Percentiles rank a stretch among this genome's conserved stretches.
Evolutionary conservation across 1,140 invertebrate genomes (phyloP).

Genomic region (Dendrolimus kikuchii): DNA sequence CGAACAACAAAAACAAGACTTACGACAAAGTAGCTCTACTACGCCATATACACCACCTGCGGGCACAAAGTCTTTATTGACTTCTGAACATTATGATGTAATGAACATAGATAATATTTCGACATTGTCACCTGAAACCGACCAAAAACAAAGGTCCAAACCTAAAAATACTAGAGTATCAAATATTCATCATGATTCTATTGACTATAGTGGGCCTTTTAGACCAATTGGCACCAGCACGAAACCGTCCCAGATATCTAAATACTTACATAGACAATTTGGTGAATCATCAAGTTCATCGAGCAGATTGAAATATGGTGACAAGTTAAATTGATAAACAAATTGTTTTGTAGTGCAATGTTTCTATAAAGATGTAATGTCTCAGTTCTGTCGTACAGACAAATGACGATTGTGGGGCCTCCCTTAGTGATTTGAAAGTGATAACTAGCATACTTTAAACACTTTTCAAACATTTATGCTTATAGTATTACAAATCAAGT

Average conservation of each 20-base stretch:
- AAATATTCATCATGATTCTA: constrained; percentile 6
- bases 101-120: constrained; percentile 14
- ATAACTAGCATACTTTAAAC: too few relatives aligned
- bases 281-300: constrained; percentile 16
- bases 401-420: too few relatives aligned
- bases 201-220: background rate
- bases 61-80: constrained; percentile 21
- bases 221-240: background rate
- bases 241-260: background rate
- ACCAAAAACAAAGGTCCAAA: constrained; percentile 4
- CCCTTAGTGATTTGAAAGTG: too few relatives aligned
- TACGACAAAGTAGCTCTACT: constrained; percentile 49
- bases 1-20: constrained; percentile 49
- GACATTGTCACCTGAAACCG: constrained; percentile 10
- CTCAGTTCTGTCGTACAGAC: too few relatives aligned
- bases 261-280: constrained; percentile 7
- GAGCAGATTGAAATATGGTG: constrained; percentile 56
- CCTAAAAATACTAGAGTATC: constrained; percentile 3
- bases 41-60: constrained; percentile 18
- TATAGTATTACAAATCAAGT: constrained; percentile 21
- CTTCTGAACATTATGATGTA: constrained; percentile 14
- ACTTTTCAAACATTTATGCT: background rate
- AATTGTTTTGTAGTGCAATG: too few relatives aligned
- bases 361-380: too few relatives aligned
- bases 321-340: constrained; percentile 39